Evolutionary conservation across 1,140 invertebrate species (phyloP).

Genomic region (Megalopta genalis): DNA sequence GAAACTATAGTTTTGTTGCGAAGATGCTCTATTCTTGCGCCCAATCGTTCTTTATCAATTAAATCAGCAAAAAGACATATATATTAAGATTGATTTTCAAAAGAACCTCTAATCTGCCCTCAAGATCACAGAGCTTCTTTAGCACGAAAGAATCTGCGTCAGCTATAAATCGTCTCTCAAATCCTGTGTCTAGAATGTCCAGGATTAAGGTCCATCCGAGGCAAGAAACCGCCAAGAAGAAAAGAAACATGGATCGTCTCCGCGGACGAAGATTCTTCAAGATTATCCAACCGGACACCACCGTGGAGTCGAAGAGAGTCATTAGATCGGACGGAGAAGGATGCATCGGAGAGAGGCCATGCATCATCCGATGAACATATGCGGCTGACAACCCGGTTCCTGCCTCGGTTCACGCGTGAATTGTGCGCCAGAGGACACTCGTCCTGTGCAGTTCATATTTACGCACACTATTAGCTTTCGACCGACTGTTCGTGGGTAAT

Average conservation of each 20-base stretch:
- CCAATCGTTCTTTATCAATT: too few relatives aligned
- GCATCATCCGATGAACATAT: slow-evolving; percentile 19
- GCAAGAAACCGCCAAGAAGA: not conserved
- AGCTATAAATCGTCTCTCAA: not conserved
- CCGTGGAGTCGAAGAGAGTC: not conserved
- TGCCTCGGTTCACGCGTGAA: slow-evolving; percentile 23
- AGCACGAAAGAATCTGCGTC: too few relatives aligned
- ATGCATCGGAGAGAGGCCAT: not conserved
- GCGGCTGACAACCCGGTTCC: not conserved
- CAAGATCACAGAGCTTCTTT: too few relatives aligned
- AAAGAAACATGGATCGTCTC: not conserved
- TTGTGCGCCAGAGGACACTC: not conserved
- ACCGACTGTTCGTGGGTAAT: too few relatives aligned
- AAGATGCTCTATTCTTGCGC: too few relatives aligned
- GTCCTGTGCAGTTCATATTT: slow-evolving; percentile 7
- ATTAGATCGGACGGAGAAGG: not conserved
- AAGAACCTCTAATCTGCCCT: too few relatives aligned
- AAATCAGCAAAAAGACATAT: too few relatives aligned
- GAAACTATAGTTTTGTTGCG: too few relatives aligned
- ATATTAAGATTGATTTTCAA: too few relatives aligned
- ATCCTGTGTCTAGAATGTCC: not conserved
- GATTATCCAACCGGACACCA: not conserved
- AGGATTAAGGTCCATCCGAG: not conserved
- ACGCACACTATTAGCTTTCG: too few relatives aligned
- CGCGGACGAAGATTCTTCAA: slow-evolving; percentile 13